Evolutionary conservation across 2,797 vertebrate genomes (phyloP), one percentile per base, ranked within the genome.

Genomic region (Eleutherodactylus coqui): DNA sequence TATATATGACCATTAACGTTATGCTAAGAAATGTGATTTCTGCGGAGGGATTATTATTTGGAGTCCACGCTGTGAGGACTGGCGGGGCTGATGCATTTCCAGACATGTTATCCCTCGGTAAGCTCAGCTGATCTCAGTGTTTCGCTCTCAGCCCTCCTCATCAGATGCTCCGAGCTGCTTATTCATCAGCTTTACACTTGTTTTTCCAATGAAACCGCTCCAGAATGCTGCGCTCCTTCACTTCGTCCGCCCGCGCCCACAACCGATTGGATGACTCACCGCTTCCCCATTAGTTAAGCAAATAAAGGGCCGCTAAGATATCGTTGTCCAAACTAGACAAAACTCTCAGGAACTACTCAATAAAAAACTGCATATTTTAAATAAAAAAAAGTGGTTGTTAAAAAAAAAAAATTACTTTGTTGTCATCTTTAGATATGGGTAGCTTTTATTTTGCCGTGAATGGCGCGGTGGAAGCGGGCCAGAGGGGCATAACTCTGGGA

Each of bases 101-200:
- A n/a, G 14, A 43, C n/a, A 72, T 72, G n/a, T n/a, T 72, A 72
- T 43, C 69, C 69, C 69, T 43, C 69, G 27, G 1, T 72, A 72
- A 72, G 69, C 69, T 72, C 16, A 43, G 69, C 69, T 41, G 69
- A 43, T 72, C 36, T 72, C 69, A 72, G 19, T 72, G 69, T 36
- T 72, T 72, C 43, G 69, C 69, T 72, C 24, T 72, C n/a, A 24
- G 38, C 69, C n/a, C 43, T 70, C 67, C 67, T 70, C 36, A 14
- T 24, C 38, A 41, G 34, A 36, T 69, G 67, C 38, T 41, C 19
- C 17, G 19, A 36, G 32, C 29, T 67, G 62, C 32, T 19, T 67
- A 67, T 19, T 67, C 62, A 67, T 67, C 16, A 67, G 34, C 16
- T 67, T 67, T 67, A 67, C 67, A 69, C 34, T 69, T 9, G 34